Conservation (phyloP, 2,113 vertebrate species). For the Balaenoptera acutorostrata region DNA sequence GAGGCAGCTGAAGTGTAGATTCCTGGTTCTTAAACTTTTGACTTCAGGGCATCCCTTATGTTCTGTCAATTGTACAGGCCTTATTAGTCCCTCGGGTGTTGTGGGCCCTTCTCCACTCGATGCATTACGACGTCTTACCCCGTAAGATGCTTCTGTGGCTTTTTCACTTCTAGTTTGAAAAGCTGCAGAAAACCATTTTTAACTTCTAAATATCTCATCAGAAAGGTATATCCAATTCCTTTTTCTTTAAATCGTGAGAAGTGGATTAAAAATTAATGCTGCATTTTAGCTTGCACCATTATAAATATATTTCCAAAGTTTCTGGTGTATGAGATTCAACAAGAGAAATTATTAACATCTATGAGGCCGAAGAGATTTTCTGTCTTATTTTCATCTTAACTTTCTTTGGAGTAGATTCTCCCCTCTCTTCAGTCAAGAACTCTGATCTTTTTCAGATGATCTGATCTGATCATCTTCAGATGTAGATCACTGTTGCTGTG, state of each 20-base stretch:
- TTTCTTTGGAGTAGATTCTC: neutral
- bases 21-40: neutral
- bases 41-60: neutral
- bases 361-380: neutral
- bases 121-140: rapidly evolving
- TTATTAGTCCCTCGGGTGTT: neutral
- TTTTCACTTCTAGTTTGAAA: neutral
- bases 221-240: neutral
- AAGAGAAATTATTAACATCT: neutral
- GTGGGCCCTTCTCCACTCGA: neutral
- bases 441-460: neutral
- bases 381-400: neutral
- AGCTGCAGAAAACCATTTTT: neutral
- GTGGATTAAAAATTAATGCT: neutral
- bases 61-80: neutral
- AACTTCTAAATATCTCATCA: neutral
- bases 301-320: neutral
- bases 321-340: neutral
- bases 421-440: neutral
- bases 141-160: rapidly evolving
- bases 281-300: neutral
- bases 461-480: neutral
- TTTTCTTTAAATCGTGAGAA: conserved; percentile 4
- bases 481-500: neutral
- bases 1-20: neutral